Conservation (phyloP, 2,888 invertebrate species). For the Sceliomorpha sp. region DNA sequence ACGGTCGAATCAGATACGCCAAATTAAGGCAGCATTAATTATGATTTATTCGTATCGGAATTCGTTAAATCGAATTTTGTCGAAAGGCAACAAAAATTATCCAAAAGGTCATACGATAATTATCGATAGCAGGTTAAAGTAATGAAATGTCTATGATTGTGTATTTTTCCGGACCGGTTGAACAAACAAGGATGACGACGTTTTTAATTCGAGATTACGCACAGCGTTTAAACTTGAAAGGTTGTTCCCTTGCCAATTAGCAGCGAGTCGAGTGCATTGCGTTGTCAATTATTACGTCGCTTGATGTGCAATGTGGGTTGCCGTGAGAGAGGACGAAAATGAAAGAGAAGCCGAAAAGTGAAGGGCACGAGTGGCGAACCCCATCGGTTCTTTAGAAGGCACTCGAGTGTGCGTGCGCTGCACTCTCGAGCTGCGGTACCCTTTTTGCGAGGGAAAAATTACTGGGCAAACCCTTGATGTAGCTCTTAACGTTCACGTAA, state of each 20-base stretch:
- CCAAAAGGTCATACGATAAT: too few relatives aligned
- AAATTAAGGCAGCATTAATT: too few relatives aligned
- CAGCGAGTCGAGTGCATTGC: conserved; percentile 22
- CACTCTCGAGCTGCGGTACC: conserved; percentile 20
- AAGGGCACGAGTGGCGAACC: conserved; percentile 20
- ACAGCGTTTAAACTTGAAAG: conserved; percentile 27
- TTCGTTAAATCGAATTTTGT: too few relatives aligned
- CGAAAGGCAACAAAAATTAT: too few relatives aligned
- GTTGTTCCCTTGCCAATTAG: conserved; percentile 42
- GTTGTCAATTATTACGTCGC: conserved; percentile 32
- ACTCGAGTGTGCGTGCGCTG: conserved; percentile 15
- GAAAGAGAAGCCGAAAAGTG: conserved; percentile 36
- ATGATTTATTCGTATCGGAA: too few relatives aligned
- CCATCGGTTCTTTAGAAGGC: conserved; percentile 19
- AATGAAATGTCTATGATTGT: too few relatives aligned
- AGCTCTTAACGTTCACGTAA: neutral
- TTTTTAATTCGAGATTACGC: conserved; percentile 5
- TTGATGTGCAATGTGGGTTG: conserved; percentile 13
- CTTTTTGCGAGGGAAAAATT: conserved; percentile 13
- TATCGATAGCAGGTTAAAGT: too few relatives aligned
- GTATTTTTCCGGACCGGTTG: too few relatives aligned
- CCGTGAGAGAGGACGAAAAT: conserved; percentile 27
- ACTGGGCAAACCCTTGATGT: neutral
- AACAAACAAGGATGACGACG: too few relatives aligned
- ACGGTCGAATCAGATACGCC: conserved; percentile 18